Evolutionary conservation across 2,888 invertebrate genomes (phyloP), one percentile per base, ranked within the genome.

Genomic region (Hoplodrina ambigua): DNA sequence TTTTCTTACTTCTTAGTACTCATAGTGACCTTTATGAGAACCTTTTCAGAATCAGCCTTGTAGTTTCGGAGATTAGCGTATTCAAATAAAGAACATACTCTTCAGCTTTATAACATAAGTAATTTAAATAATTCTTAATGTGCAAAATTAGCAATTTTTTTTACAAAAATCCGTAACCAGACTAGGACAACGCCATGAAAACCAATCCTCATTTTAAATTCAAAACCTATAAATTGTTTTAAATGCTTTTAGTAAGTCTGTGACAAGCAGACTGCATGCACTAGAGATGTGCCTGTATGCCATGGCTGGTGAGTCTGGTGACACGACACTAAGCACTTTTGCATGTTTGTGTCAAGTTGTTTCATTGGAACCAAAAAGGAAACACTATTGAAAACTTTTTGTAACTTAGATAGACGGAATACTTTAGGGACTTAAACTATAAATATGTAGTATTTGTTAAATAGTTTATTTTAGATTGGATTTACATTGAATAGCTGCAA

Each of bases 301-400:
- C 8, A 13, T n/a, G 46, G 30, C 41, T 52, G 77, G 55, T 69
- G 78, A 50, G 46, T 20, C 41, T 52, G 77, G 55, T 69, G 78
- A 50, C 8, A 19, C 5, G 44, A 25, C 25, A 25, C 44, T 77
- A 77, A 77, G 71, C 56, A 72, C 71, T 77, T 72, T 72, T 56
- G 25, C 25, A 25, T 72, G 71, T 72, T 15, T 15, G 33, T 70
- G 71, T 70, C 78, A 3, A 33, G 6, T 44, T 55, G 15, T 77
- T 50, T 50, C 19, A 55, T 76, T 69, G 44, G 17, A 44, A n/a
- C 19, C n/a, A 7, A 19, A 33, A 25, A 25, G 17, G 19, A 2
- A 69, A 44, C 33, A 6, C 13, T 17, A 13, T 10, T 13, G 3
- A 10, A 30, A 67, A 33, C 30, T 49, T 75, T 75, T 49, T 67